phyloP scores from a whole-genome alignment of 2,888 invertebrate genomes.

The Eristalis intricaria region DNA sequence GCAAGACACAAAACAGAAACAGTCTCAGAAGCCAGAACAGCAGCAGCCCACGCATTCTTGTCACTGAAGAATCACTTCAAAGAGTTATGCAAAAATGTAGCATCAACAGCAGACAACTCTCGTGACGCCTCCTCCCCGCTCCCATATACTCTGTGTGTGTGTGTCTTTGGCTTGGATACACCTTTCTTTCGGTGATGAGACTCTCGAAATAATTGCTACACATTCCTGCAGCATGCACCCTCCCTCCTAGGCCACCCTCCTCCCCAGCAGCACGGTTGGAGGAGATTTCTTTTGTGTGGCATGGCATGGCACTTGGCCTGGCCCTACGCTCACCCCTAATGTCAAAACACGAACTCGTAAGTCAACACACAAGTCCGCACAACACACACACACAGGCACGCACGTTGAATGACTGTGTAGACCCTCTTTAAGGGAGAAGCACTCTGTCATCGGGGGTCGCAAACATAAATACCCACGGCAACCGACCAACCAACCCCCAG shows the following conservation, averaged over 20 bases:
- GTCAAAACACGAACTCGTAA: constrained; percentile 70
- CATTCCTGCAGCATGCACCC: constrained; percentile 35
- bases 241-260: not conserved
- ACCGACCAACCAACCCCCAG: not conserved
- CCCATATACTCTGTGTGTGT: not conserved
- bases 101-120: not conserved
- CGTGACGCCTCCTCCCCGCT: not conserved
- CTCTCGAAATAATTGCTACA: constrained; percentile 67
- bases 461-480: constrained; percentile 22
- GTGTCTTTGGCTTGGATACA: not conserved
- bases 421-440: constrained; percentile 33
- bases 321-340: constrained; percentile 62
- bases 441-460: constrained; percentile 47
- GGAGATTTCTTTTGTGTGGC: no score
- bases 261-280: constrained; percentile 14
- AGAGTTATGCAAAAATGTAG: constrained; percentile 42
- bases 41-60: constrained; percentile 6
- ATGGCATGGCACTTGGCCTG: constrained; percentile 24
- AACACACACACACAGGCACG: constrained; percentile 43
- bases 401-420: constrained; percentile 11
- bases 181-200: constrained; percentile 17
- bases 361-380: constrained; percentile 66
- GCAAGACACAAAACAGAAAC: not conserved
- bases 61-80: constrained; percentile 36
- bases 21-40: not conserved